A percentile compares a stretch with the other conserved stretches of the same genome.
These are phyloP conservation scores for Poeciliopsis presidionis DNA, from an alignment of 2,797 vertebrate species.

Conservation along the genomic window DNA sequence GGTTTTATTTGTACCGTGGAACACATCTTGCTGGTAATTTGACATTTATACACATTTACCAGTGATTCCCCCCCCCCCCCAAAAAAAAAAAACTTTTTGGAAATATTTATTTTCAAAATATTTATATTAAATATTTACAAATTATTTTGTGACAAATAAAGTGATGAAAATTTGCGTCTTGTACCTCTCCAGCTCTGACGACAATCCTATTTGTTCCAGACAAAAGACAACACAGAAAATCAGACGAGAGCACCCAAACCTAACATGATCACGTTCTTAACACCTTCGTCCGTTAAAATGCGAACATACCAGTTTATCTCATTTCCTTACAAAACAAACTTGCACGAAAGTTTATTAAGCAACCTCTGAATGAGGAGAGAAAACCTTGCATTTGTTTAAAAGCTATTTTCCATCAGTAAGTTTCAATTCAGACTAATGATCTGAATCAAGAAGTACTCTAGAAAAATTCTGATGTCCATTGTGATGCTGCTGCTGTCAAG, in stretches of 20 bases:
- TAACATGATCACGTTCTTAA: conserved; percentile 3
- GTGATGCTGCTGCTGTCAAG: conserved; percentile 2
- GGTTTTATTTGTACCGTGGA: not conserved
- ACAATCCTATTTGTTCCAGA: not conserved
- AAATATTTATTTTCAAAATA: conserved; percentile 77
- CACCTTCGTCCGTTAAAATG: conserved; percentile 11
- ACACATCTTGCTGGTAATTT: not conserved
- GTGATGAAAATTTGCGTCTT: conserved; percentile 51
- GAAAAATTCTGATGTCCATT: conserved; percentile 1
- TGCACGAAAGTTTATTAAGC: not conserved
- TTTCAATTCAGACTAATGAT: not conserved
- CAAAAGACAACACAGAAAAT: conserved; percentile 1
- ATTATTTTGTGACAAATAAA: conserved; percentile 29
- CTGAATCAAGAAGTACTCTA: conserved; percentile 1
- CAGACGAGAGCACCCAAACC: not conserved
- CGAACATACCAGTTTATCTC: conserved; percentile 6
- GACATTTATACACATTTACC: not conserved
- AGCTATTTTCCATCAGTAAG: not conserved
- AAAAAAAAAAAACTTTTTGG: conserved; percentile 12
- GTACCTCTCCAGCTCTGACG: conserved; percentile 9
- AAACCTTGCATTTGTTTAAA: conserved; percentile 1
- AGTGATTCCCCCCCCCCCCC: not conserved
- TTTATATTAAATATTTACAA: conserved; percentile 67
- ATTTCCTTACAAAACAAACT: not conserved
- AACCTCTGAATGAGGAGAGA: conserved; percentile 8